Base-by-base conservation (phyloP, 2,797 vertebrate genomes). In the Sebastes umbrosus region DNA sequence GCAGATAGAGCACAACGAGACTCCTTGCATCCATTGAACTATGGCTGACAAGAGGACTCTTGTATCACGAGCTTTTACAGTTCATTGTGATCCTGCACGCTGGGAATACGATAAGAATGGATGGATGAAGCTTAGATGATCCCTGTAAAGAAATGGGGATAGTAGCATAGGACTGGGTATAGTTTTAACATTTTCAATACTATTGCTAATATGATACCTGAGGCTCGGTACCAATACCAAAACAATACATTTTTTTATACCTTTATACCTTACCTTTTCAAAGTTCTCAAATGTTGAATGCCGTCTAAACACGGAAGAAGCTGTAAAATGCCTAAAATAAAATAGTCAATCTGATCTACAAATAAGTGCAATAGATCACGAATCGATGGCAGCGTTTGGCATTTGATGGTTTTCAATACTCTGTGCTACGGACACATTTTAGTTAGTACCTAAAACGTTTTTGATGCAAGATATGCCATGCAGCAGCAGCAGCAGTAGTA, bases 21-120 rank as follows among this genome's bases (percentile, higher is more conserved):
- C 31, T 67, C 32, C 14, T 75, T 54, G 46, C 79, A 72, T 79
- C 55, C 68, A 69, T 73, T 84, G 63, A 86, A 64, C 67, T 70
- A 39, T 65, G 58, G 29, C 57, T 76, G 65, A 68, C 39, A 59
- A 75, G 25, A 75, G 32, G 78, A 52, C 66, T 22, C 50, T 77
- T 52, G 24, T 66, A 79, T 79, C 63, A 39, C 31, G 54, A 76
- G 64, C 54, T 68, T 68, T 52, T 39, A 50, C 22, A 72, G 46
- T 25, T 69, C 29, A 76, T 52, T 70, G 36, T 24, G 24, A 80
- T 75, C 73, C 46, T 69, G 16, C 22, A 54, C 72, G 11, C 54
- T 75, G 67, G 50, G 67, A 82, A 81, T 77, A 50, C 2, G 12
- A 75, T 59, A 60, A 52, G 27, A 46, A 63, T 58, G 32, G 63